phyloP scores from a whole-genome alignment of 2,888 invertebrate genomes.

The Silvanus unidentatus region DNA sequence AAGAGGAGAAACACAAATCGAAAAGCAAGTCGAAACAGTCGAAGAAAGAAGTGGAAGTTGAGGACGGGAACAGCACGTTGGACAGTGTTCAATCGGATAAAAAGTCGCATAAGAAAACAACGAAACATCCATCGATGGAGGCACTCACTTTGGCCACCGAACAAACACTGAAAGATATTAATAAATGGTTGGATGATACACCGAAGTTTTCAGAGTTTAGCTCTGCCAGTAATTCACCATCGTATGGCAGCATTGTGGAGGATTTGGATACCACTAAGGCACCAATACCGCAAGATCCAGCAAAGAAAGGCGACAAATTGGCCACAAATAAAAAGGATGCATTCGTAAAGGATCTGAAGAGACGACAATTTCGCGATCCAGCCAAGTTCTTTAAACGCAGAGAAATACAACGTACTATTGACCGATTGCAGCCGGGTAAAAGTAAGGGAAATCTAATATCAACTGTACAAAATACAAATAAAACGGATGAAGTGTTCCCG shows the following conservation, averaged over 20 bases:
- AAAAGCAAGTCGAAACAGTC: conserved; percentile 24
- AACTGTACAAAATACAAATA: conserved; percentile 56
- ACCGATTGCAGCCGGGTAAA: conserved; percentile 78
- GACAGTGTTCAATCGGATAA: conserved; percentile 33
- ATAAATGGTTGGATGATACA: conserved; percentile 82
- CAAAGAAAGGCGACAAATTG: conserved; percentile 47
- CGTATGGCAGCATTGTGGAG: conserved; percentile 54
- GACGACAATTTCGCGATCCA: conserved; percentile 46
- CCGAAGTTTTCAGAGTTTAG: conserved; percentile 70
- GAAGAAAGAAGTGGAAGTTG: conserved; percentile 31
- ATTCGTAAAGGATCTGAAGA: conserved; percentile 46
- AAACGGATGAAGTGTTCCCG: conserved; percentile 55
- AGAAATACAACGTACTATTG: conserved; percentile 76
- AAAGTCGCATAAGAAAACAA: conserved; percentile 27
- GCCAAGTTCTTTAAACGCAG: conserved; percentile 50
- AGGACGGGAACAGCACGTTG: conserved; percentile 34
- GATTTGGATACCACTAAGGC: conserved; percentile 31
- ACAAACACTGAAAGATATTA: conserved; percentile 78
- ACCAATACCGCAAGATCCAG: conserved; percentile 29
- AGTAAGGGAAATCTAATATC: conserved; percentile 79
- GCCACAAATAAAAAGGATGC: conserved; percentile 38
- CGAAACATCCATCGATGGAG: conserved; percentile 49
- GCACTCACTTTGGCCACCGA: conserved; percentile 67
- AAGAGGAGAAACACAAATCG: conserved; percentile 10
- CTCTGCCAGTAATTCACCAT: conserved; percentile 72